A percentile compares a stretch with the other conserved stretches of the same genome.
Conservation (phyloP, 1,140 invertebrate species). For the Bombus vancouverensis region DNA sequence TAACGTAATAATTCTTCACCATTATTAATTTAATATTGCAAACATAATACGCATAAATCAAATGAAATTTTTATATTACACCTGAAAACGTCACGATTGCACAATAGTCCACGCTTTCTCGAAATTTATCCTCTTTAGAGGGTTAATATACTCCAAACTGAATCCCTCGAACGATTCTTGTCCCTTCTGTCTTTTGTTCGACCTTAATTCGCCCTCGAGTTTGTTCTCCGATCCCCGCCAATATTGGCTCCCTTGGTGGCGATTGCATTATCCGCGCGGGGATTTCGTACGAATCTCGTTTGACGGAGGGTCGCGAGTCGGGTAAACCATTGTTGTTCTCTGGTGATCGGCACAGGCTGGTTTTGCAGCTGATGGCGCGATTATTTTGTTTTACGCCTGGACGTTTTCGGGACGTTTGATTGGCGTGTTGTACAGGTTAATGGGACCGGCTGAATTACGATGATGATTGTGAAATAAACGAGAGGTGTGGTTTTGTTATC, state of each 20-base stretch:
- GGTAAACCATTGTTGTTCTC: not conserved
- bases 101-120: not conserved
- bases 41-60: no score
- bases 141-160: not conserved
- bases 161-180: not conserved
- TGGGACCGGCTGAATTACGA: constrained; percentile 10
- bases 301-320: not conserved
- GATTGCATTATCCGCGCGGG: constrained; percentile 22
- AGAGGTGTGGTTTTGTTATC: not conserved
- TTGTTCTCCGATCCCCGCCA: not conserved
- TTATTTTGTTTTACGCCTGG: constrained; percentile 29
- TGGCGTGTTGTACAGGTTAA: constrained; percentile 6
- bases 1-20: no score
- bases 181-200: constrained; percentile 13
- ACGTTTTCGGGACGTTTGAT: constrained; percentile 30
- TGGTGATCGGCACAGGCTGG: not conserved
- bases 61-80: no score
- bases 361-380: constrained; percentile 16
- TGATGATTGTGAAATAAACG: constrained; percentile 18
- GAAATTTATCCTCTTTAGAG: not conserved
- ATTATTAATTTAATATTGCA: no score
- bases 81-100: not conserved
- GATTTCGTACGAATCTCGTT: constrained; percentile 28
- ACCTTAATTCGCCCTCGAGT: constrained; percentile 22
- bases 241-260: not conserved